Conservation (phyloP, 2,113 vertebrate genomes). For the Triplophysa siluroides region DNA sequence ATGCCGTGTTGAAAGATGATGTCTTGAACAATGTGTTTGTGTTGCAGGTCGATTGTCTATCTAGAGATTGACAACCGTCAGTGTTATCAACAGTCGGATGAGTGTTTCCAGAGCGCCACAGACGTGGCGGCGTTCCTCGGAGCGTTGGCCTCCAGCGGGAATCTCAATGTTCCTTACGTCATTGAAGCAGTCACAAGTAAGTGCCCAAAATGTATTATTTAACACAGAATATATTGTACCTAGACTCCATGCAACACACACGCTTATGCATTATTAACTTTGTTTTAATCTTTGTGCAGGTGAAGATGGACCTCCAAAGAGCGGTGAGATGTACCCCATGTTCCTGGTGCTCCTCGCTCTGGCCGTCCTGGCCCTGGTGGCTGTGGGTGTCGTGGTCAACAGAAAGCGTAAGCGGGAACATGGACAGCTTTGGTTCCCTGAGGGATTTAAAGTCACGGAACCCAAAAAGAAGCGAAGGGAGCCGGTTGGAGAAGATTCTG, state of each 20-base stretch:
- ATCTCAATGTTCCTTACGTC: constrained; percentile 87
- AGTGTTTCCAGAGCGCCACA: constrained; percentile 93
- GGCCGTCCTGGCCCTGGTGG: constrained; percentile 77
- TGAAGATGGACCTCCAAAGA: constrained; percentile 73
- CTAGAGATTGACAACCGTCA: constrained; percentile 97
- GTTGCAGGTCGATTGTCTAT: constrained; percentile 86
- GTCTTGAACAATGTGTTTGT: neutral
- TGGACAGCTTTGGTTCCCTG: constrained; percentile 97
- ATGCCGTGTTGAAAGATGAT: neutral
- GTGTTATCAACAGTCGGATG: constrained; percentile 85
- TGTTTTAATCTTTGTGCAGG: constrained; percentile 66
- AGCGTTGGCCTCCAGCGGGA: constrained; percentile 89
- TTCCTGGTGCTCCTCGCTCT: constrained; percentile 80
- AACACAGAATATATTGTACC: neutral
- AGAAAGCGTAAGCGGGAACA: constrained; percentile 91
- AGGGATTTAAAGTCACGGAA: constrained; percentile 92
- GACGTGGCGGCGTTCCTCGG: constrained; percentile 94
- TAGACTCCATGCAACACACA: neutral
- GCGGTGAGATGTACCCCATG: constrained; percentile 84
- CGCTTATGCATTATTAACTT: constrained; percentile 30
- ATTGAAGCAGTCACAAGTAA: constrained; percentile 94
- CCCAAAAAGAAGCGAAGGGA: constrained; percentile 96
- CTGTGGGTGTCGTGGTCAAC: constrained; percentile 86
- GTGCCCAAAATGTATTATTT: constrained; percentile 53
- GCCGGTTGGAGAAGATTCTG: constrained; percentile 93